Percentiles rank a stretch among this genome's conserved stretches.
phyloP scores from a whole-genome alignment of 2,113 vertebrate species.

The Sinocyclocheilus anophthalmus region DNA sequence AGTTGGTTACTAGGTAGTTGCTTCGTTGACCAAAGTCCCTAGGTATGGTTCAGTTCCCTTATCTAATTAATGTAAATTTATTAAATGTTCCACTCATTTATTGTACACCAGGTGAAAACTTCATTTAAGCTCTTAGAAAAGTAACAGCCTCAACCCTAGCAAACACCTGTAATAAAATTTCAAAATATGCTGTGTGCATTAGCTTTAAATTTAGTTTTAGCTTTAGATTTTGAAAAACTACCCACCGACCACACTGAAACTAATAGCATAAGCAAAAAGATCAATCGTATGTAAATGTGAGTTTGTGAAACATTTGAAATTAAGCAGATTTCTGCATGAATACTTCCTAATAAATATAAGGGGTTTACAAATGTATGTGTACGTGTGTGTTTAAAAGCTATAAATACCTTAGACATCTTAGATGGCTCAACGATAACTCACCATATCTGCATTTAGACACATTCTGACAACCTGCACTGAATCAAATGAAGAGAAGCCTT shows the following conservation, averaged over 20 bases:
- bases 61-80: background rate
- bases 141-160: background rate
- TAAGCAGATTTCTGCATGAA: slow-evolving; percentile 7
- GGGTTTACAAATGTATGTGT: background rate
- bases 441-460: background rate
- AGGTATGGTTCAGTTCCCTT: background rate
- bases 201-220: background rate
- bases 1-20: background rate
- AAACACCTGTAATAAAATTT: background rate
- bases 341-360: slow-evolving; percentile 9
- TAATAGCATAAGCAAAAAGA: slow-evolving; percentile 13
- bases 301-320: slow-evolving; percentile 5
- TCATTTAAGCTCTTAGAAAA: background rate
- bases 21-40: background rate
- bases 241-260: slow-evolving; percentile 4
- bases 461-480: background rate
- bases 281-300: background rate
- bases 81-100: background rate
- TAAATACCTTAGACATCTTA: background rate
- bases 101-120: background rate
- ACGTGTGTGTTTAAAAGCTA: background rate
- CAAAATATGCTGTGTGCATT: background rate
- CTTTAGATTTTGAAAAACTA: background rate
- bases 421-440: slow-evolving; percentile 15
- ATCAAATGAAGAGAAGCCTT: background rate